Conservation (phyloP, 2,888 invertebrate species). For the Lochmaea crataegi region DNA sequence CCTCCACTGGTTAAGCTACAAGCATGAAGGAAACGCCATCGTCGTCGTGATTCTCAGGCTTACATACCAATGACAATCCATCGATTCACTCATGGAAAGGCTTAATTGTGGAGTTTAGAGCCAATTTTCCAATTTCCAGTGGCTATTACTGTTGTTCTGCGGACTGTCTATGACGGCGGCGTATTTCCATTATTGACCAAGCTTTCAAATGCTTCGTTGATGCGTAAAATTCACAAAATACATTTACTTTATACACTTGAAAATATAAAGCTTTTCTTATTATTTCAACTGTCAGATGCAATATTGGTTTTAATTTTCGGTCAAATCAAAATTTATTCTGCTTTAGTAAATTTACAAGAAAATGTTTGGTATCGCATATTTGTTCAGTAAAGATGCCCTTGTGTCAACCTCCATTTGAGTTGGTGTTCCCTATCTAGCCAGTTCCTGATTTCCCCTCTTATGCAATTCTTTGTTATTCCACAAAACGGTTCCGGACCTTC, state of each 20-base stretch:
- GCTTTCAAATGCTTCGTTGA: conserved; percentile 2
- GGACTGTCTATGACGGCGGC: conserved; percentile 8
- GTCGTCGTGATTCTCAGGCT: conserved; percentile 52
- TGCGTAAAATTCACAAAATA: conserved; percentile 4
- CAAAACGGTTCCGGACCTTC: too few relatives aligned
- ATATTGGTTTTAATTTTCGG: too few relatives aligned
- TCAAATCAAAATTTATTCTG: too few relatives aligned
- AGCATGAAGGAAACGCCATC: conserved; percentile 44
- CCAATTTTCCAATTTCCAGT: conserved; percentile 51
- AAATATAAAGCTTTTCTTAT: not conserved
- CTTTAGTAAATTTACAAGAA: too few relatives aligned
- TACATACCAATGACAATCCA: conserved; percentile 59
- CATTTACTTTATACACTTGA: not conserved
- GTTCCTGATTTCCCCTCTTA: too few relatives aligned
- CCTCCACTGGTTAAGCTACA: not conserved
- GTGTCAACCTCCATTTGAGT: too few relatives aligned
- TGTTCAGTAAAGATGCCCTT: too few relatives aligned
- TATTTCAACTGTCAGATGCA: not conserved
- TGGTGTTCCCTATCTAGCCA: too few relatives aligned
- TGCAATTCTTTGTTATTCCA: too few relatives aligned
- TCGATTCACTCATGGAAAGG: conserved; percentile 58
- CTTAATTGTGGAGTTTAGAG: conserved; percentile 50
- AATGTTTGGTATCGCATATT: too few relatives aligned
- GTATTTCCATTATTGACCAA: conserved; percentile 7
- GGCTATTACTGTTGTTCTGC: conserved; percentile 27